Conservation (phyloP, 2,888 invertebrate genomes). For the Trachelus stipa region DNA sequence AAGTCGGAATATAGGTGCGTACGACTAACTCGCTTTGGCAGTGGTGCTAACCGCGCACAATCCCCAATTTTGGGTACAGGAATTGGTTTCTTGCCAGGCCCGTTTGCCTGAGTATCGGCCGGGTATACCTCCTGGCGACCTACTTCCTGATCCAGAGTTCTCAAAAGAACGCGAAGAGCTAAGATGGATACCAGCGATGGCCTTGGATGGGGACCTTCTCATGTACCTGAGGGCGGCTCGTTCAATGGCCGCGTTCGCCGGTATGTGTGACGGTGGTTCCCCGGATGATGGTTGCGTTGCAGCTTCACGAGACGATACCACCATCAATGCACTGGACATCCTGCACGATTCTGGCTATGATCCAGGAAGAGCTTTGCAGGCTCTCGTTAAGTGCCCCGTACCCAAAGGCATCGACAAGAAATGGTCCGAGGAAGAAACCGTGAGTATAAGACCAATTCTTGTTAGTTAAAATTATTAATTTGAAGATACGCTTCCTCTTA, state of each 20-base stretch:
- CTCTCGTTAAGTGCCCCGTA: slow-evolving; percentile 96
- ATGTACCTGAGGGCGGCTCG: slow-evolving; percentile 98
- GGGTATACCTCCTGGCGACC: slow-evolving; percentile 64
- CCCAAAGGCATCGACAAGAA: slow-evolving; percentile 97
- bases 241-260: slow-evolving; percentile 98
- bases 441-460: slow-evolving; percentile 55
- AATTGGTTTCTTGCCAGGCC: slow-evolving; percentile 70
- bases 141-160: slow-evolving; percentile 68
- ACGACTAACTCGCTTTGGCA: slow-evolving; percentile 58
- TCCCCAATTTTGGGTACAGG: slow-evolving; percentile 63
- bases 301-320: slow-evolving; percentile 96
- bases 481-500: not conserved
- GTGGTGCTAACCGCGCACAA: slow-evolving; percentile 62
- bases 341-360: slow-evolving; percentile 97
- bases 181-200: slow-evolving; percentile 94
- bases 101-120: slow-evolving; percentile 73
- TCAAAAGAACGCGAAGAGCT: slow-evolving; percentile 83
- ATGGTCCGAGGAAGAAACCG: slow-evolving; percentile 97
- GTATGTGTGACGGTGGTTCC: slow-evolving; percentile 98
- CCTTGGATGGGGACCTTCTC: slow-evolving; percentile 93
- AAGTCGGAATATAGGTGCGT: slow-evolving; percentile 57
- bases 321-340: slow-evolving; percentile 95
- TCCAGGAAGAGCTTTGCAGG: slow-evolving; percentile 95
- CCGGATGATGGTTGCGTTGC: slow-evolving; percentile 97
- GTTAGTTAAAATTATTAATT: slow-evolving; percentile 3